Percentiles rank a stretch among this genome's conserved stretches.
Evolutionary conservation across 2,888 invertebrate genomes (phyloP).

Genomic region (Phragmatobia fuliginosa): DNA sequence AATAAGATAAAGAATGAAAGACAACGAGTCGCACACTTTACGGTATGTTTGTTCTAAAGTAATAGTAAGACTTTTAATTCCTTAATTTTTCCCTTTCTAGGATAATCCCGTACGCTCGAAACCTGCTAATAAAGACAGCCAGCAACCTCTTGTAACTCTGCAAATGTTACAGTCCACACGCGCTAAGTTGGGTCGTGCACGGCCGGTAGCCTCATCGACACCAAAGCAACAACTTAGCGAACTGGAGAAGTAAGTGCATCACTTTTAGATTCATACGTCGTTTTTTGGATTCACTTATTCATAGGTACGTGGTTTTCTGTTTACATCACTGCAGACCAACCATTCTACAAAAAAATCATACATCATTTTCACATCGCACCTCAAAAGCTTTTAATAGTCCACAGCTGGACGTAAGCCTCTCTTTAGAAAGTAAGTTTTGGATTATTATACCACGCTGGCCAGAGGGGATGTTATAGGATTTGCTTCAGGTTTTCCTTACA

Average conservation of each 20-base stretch:
- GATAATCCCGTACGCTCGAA: constrained; percentile 75
- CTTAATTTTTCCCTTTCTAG: constrained; percentile 47
- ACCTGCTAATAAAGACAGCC: constrained; percentile 55
- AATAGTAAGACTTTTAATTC: neutral
- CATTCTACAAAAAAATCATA: neutral
- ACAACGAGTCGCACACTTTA: neutral
- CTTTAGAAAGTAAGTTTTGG: too few relatives aligned
- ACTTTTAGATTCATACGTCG: too few relatives aligned
- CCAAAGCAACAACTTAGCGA: constrained; percentile 78
- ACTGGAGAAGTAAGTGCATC: constrained; percentile 71
- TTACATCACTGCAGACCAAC: neutral
- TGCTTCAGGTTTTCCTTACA: neutral
- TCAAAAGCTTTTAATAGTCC: too few relatives aligned
- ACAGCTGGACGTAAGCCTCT: too few relatives aligned
- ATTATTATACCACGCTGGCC: too few relatives aligned
- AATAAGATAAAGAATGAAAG: too few relatives aligned
- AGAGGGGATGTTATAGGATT: too few relatives aligned
- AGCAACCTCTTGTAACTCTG: constrained; percentile 75
- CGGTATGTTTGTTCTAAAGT: neutral
- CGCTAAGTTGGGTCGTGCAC: constrained; percentile 80
- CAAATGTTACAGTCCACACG: constrained; percentile 77
- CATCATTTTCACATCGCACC: too few relatives aligned
- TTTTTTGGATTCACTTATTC: neutral
- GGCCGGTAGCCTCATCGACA: constrained; percentile 81
- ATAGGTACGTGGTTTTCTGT: neutral